These are phyloP conservation scores for Yponomeuta malinellus DNA, from an alignment of 2,888 invertebrate genomes.

Conservation along the genomic window DNA sequence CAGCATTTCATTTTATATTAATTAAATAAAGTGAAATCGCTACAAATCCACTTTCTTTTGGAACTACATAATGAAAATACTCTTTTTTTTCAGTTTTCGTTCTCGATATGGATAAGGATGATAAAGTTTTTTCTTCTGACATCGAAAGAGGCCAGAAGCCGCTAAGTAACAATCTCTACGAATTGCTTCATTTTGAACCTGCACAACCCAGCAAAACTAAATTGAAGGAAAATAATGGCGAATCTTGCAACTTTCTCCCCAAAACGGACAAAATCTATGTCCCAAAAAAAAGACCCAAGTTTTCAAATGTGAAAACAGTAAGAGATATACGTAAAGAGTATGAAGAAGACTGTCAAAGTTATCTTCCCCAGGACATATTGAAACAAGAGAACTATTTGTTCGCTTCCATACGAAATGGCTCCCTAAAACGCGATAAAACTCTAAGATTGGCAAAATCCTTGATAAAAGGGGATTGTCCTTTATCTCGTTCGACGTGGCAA, in stretches of 20 bases:
- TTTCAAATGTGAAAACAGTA: slow-evolving; percentile 55
- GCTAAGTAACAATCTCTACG: slow-evolving; percentile 43
- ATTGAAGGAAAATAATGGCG: slow-evolving; percentile 22
- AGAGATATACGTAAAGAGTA: slow-evolving; percentile 49
- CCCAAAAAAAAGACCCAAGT: slow-evolving; percentile 47
- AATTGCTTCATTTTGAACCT: slow-evolving; percentile 40
- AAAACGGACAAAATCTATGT: slow-evolving; percentile 47
- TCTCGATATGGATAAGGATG: slow-evolving; percentile 17
- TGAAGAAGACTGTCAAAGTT: slow-evolving; percentile 49
- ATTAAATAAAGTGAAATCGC: too few species aligned
- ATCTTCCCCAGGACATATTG: slow-evolving; percentile 45
- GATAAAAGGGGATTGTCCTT: slow-evolving; percentile 42
- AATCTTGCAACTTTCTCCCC: slow-evolving; percentile 43
- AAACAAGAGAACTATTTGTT: slow-evolving; percentile 48
- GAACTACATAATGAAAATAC: neutral
- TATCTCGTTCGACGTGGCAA: slow-evolving; percentile 58
- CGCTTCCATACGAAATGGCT: slow-evolving; percentile 52
- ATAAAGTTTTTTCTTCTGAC: slow-evolving; percentile 47
- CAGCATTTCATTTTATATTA: too few species aligned
- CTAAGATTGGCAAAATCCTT: slow-evolving; percentile 46
- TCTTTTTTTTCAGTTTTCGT: neutral
- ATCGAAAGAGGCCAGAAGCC: slow-evolving; percentile 40
- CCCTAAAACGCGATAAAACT: slow-evolving; percentile 44
- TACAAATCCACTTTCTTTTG: too few species aligned
- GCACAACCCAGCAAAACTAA: slow-evolving; percentile 36